Conservation (phyloP, 2,113 vertebrate genomes). For the Laticauda colubrina region DNA sequence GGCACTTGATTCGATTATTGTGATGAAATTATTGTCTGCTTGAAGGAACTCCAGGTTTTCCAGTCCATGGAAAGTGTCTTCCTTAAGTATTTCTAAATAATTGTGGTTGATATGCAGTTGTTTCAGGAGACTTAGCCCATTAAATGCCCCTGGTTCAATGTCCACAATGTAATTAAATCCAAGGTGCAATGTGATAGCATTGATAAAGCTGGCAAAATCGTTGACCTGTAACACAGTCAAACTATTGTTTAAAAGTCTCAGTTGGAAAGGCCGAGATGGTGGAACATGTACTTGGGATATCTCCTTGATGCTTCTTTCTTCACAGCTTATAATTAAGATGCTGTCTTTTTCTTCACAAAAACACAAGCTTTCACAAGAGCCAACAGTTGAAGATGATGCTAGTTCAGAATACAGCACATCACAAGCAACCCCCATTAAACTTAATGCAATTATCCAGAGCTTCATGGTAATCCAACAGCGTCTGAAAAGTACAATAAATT, state of each 20-base stretch:
- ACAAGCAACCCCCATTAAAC: constrained; percentile 69
- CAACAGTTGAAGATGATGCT: constrained; percentile 69
- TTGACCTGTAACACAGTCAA: constrained; percentile 80
- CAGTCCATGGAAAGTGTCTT: constrained; percentile 92
- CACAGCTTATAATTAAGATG: constrained; percentile 86
- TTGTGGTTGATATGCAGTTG: constrained; percentile 98
- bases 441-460: constrained; percentile 79
- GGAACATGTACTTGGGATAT: constrained; percentile 88
- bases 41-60: constrained; percentile 96
- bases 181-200: constrained; percentile 88
- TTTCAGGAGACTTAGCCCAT: constrained; percentile 84
- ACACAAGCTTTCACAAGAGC: constrained; percentile 86
- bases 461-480: constrained; percentile 76
- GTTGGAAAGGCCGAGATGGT: constrained; percentile 85
- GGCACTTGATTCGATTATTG: constrained; percentile 91
- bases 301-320: constrained; percentile 85
- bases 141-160: constrained; percentile 92
- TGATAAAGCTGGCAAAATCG: constrained; percentile 86
- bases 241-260: constrained; percentile 91
- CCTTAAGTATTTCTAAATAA: constrained; percentile 90
- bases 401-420: constrained; percentile 72
- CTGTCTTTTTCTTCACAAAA: constrained; percentile 90
- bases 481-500: constrained; percentile 57
- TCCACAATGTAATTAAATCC: constrained; percentile 95
- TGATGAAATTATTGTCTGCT: constrained; percentile 97